Percentiles rank a stretch among this genome's conserved stretches.
Conservation (phyloP, 2,888 invertebrate genomes). For the Labia minor region DNA sequence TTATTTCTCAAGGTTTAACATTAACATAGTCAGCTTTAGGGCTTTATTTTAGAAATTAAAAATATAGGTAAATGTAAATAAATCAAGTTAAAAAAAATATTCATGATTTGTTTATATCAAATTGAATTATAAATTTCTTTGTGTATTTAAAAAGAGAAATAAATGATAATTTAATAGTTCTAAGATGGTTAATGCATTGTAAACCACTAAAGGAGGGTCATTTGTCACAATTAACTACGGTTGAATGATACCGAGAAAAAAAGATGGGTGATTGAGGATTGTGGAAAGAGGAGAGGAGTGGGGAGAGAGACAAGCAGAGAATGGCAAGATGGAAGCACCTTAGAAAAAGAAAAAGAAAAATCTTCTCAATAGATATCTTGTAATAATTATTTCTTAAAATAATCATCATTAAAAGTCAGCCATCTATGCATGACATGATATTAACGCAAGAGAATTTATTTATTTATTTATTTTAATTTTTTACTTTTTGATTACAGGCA, state of each 20-base stretch:
- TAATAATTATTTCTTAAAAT: constrained; percentile 2
- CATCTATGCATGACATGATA: not conserved
- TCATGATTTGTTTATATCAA: not conserved
- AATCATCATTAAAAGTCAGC: constrained; percentile 4
- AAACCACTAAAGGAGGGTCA: constrained; percentile 1
- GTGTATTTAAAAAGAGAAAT: not conserved
- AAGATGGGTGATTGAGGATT: not conserved
- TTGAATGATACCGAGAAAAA: not conserved
- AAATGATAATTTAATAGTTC: not conserved
- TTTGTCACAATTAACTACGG: not conserved
- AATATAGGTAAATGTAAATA: not conserved
- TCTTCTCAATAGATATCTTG: not conserved
- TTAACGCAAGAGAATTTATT: not conserved
- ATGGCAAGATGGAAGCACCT: not conserved
- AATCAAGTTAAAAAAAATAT: not conserved
- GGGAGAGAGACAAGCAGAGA: not conserved
- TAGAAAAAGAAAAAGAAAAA: too few species aligned
- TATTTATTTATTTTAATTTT: not conserved
- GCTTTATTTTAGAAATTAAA: not conserved
- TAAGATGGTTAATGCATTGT: not conserved
- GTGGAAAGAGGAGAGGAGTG: not conserved
- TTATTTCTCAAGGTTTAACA: not conserved
- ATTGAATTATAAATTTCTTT: not conserved
- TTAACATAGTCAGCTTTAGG: not conserved
- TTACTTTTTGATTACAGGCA: not conserved